Conservation (phyloP, 2,113 vertebrate species). For the Macquaria australasica region DNA sequence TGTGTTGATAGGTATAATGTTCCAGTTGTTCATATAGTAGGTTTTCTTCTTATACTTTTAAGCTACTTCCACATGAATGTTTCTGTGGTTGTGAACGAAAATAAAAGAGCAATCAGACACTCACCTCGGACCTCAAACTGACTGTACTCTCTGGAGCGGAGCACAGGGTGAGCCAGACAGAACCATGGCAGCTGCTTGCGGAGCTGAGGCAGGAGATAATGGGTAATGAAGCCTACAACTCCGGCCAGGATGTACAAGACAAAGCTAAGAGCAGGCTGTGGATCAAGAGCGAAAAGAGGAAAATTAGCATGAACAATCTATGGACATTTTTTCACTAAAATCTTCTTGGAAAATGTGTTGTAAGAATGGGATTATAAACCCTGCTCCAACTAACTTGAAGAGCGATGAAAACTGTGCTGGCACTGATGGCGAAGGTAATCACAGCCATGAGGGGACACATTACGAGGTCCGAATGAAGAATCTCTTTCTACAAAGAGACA, state of each 20-base stretch:
- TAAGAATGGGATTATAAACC: neutral
- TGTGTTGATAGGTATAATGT: neutral
- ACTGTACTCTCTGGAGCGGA: constrained; percentile 92
- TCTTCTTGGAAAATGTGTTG: constrained; percentile 1
- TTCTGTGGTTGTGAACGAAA: neutral
- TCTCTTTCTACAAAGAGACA: constrained; percentile 85
- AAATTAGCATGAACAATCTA: neutral
- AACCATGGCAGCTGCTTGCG: constrained; percentile 95
- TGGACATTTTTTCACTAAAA: neutral
- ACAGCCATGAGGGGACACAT: constrained; percentile 92
- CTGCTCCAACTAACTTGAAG: constrained; percentile 86
- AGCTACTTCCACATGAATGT: neutral
- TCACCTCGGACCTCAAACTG: constrained; percentile 94
- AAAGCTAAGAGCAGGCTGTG: constrained; percentile 90
- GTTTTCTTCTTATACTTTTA: neutral
- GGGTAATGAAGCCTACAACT: constrained; percentile 90
- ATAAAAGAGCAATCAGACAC: constrained; percentile 44
- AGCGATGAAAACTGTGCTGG: constrained; percentile 94
- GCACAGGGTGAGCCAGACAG: constrained; percentile 91
- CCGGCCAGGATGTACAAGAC: constrained; percentile 91
- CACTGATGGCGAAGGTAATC: constrained; percentile 93
- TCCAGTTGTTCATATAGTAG: neutral
- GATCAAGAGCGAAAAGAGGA: constrained; percentile 7
- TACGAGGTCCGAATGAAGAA: constrained; percentile 92
- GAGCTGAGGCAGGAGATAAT: constrained; percentile 93